phyloP scores from a whole-genome alignment of 2,113 vertebrate genomes.

The Anhinga anhinga region DNA sequence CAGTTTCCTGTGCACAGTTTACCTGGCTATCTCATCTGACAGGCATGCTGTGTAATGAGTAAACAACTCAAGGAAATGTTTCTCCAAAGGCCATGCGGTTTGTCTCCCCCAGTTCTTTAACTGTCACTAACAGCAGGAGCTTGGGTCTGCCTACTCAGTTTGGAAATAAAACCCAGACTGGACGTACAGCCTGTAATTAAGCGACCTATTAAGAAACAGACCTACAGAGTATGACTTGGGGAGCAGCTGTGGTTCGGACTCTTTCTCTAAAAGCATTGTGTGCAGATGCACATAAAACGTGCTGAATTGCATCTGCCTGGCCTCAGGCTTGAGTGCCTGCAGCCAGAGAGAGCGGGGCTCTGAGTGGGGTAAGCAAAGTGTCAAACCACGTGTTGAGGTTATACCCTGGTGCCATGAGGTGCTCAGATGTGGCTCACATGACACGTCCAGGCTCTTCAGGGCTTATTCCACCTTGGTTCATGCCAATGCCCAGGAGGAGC shows the following conservation, averaged over 20 bases:
- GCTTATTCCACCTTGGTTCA: background rate
- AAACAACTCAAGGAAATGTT: background rate
- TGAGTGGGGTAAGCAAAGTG: background rate
- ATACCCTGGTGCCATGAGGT: background rate
- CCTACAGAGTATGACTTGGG: background rate
- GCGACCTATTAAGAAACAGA: background rate
- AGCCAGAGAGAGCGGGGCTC: background rate
- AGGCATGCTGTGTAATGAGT: too few species aligned
- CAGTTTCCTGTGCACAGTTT: background rate
- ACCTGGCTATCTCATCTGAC: background rate
- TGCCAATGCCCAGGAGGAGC: background rate
- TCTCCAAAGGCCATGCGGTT: background rate
- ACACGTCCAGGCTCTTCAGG: background rate
- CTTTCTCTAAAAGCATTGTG: background rate
- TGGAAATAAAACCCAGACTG: background rate
- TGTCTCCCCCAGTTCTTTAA: background rate
- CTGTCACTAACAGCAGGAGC: background rate
- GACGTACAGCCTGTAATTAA: background rate
- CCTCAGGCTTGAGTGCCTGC: background rate
- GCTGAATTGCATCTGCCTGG: background rate
- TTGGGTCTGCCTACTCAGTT: background rate
- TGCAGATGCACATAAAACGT: background rate
- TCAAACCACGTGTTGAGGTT: background rate
- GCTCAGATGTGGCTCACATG: background rate
- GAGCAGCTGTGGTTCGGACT: background rate